These are phyloP conservation scores for Chironomus striatipennis DNA, from an alignment of 1,140 invertebrate genomes.

Conservation along the genomic window DNA sequence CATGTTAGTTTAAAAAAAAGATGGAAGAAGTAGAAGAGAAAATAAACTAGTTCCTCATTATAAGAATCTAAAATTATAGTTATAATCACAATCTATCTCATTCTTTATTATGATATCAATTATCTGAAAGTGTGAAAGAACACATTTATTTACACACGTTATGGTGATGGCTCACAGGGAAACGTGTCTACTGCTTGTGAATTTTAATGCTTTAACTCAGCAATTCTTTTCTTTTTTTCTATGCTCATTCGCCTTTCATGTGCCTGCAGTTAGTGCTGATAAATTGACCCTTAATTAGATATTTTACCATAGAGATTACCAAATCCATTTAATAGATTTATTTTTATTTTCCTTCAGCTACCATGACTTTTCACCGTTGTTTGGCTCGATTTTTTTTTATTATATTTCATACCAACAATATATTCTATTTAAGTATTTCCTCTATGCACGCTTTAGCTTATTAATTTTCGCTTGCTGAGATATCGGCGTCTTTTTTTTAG, in stretches of 20 bases:
- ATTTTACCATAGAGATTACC: background rate
- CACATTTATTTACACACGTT: constrained; percentile 1
- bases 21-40: no score
- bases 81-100: background rate
- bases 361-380: background rate
- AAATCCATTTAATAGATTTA: constrained; percentile 9
- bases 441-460: no score
- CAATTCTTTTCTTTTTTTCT: background rate
- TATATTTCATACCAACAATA: background rate
- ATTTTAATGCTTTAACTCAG: background rate
- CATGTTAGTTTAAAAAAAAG: no score
- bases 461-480: no score
- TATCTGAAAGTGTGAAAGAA: background rate
- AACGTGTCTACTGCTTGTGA: background rate
- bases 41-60: no score
- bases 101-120: background rate
- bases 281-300: constrained; percentile 14
- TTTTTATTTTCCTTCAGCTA: background rate
- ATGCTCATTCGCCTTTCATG: no score
- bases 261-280: background rate
- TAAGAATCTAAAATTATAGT: background rate
- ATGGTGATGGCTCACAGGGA: background rate
- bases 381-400: background rate
- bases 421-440: background rate
- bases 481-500: no score